Conservation (phyloP, 1,140 invertebrate genomes). For the Drosophila arizonae region DNA sequence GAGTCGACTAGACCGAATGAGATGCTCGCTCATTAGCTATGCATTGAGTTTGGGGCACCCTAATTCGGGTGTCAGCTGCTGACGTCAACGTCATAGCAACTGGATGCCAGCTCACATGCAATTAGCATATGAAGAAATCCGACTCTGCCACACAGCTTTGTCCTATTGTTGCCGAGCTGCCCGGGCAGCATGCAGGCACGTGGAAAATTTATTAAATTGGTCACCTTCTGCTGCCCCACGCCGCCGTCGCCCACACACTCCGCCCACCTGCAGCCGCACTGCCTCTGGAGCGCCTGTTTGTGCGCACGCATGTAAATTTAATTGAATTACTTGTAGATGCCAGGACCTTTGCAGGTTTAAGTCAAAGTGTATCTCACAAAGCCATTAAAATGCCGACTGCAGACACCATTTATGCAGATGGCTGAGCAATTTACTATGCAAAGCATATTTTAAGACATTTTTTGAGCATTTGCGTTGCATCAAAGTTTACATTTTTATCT, state of each 20-base stretch:
- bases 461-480: not conserved
- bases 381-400: not conserved
- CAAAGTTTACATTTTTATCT: no score
- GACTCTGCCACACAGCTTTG: slow-evolving; percentile 11
- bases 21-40: slow-evolving; percentile 56
- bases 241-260: not conserved
- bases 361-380: slow-evolving; percentile 10
- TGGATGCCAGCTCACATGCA: slow-evolving; percentile 56
- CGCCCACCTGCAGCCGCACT: no score
- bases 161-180: slow-evolving; percentile 5
- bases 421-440: slow-evolving; percentile 16
- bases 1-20: not conserved
- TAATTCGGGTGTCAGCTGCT: slow-evolving; percentile 9
- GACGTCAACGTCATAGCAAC: slow-evolving; percentile 54
- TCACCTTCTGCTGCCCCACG: not conserved
- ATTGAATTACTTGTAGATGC: slow-evolving; percentile 23
- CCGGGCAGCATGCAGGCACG: slow-evolving; percentile 32
- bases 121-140: slow-evolving; percentile 76
- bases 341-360: slow-evolving; percentile 3
- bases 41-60: slow-evolving; percentile 60
- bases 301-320: slow-evolving; percentile 17
- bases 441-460: slow-evolving; percentile 6
- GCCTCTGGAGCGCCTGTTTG: not conserved
- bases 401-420: slow-evolving; percentile 28
- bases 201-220: slow-evolving; percentile 57